phyloP scores from a whole-genome alignment of 2,113 vertebrate genomes.

The Lipophrys pholis region DNA sequence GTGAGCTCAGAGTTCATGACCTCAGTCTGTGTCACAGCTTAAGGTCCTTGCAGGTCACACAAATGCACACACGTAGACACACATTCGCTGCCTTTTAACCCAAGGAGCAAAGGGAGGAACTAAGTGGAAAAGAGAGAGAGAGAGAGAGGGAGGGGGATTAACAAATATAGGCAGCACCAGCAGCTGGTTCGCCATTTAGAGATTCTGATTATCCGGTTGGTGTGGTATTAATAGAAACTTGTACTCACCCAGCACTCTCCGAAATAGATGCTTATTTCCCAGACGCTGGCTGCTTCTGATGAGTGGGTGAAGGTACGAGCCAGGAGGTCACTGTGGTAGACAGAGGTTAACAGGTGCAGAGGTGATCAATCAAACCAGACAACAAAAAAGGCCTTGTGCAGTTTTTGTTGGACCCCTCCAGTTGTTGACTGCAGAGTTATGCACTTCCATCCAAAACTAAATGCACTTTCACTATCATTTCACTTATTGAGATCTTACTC shows the following conservation, averaged over 20 bases:
- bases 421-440: not conserved
- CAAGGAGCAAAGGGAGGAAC: constrained; percentile 33
- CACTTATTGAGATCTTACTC: not conserved
- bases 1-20: constrained; percentile 66
- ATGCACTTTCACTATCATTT: not conserved
- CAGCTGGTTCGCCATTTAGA: constrained; percentile 69
- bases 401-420: not conserved
- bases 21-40: constrained; percentile 59
- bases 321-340: constrained; percentile 22
- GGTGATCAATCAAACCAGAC: constrained; percentile 41
- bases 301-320: constrained; percentile 8
- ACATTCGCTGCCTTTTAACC: constrained; percentile 56
- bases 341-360: constrained; percentile 59
- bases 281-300: constrained; percentile 24
- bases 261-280: constrained; percentile 64
- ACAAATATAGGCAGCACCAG: constrained; percentile 52
- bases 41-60: constrained; percentile 64
- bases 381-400: constrained; percentile 26
- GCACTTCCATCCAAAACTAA: not conserved
- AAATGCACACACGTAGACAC: constrained; percentile 32
- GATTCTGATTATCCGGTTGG: constrained; percentile 56
- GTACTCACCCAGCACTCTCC: constrained; percentile 42
- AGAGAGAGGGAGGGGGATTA: constrained; percentile 60
- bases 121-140: constrained; percentile 33
- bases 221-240: constrained; percentile 69